Evolutionary conservation across 1,140 invertebrate species (phyloP).

Genomic region (Heliconius hermathena): DNA sequence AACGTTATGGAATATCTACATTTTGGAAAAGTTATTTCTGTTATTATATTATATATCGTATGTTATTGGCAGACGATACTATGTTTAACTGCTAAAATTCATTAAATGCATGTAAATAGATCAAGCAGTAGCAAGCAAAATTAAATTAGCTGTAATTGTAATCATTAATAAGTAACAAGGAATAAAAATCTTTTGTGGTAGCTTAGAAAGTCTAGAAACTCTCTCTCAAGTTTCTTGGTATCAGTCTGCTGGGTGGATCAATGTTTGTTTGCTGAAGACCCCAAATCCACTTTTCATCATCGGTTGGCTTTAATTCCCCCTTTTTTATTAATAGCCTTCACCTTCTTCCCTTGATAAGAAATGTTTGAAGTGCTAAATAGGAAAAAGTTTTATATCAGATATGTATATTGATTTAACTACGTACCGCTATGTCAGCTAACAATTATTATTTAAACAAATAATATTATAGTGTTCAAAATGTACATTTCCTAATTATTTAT

Average conservation of each 20-base stretch:
- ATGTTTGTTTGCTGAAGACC: background rate
- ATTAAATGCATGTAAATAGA: background rate
- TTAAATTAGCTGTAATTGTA: background rate
- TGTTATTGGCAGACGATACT: background rate
- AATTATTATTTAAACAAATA: background rate
- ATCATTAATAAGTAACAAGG: background rate
- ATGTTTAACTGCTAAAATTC: background rate
- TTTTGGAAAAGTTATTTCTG: background rate
- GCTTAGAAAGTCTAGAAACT: background rate
- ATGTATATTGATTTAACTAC: background rate
- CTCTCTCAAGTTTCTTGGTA: background rate
- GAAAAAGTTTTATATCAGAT: background rate
- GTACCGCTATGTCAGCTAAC: background rate
- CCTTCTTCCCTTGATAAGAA: background rate
- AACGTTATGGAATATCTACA: background rate
- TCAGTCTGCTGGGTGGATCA: background rate
- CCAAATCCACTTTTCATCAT: background rate
- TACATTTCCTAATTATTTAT: background rate
- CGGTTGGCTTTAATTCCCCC: background rate
- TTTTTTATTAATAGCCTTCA: background rate
- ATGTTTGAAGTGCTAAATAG: slow-evolving; percentile 1
- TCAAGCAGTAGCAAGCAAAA: slow-evolving; percentile 6
- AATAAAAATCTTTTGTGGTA: background rate
- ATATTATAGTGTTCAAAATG: background rate
- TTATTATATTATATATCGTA: background rate